Conservation (phyloP, 2,888 invertebrate species). For the Apocheima hispidaria region DNA sequence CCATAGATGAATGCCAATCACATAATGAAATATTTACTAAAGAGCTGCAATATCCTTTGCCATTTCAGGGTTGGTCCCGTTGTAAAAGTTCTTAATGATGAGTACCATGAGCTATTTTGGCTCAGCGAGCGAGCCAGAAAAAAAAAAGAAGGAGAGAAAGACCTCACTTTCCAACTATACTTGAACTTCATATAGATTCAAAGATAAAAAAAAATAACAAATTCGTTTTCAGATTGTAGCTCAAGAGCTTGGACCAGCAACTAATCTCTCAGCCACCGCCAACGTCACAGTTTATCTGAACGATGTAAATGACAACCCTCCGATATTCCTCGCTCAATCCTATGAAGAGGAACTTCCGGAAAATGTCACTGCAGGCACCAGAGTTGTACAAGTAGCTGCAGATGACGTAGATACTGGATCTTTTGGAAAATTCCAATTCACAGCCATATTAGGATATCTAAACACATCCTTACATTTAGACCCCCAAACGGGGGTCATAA, state of each 20-base stretch:
- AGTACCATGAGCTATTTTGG: too few relatives aligned
- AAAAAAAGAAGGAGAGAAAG: not conserved
- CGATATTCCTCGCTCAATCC: constrained; percentile 90
- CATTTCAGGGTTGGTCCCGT: too few relatives aligned
- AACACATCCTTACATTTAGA: constrained; percentile 93
- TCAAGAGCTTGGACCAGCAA: constrained; percentile 91
- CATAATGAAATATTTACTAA: too few relatives aligned
- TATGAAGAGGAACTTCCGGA: constrained; percentile 93
- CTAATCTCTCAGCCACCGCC: constrained; percentile 90
- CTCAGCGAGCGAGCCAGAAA: too few relatives aligned
- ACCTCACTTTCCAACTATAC: too few relatives aligned
- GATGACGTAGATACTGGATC: constrained; percentile 92
- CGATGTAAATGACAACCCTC: constrained; percentile 96
- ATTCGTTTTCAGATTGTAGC: constrained; percentile 88
- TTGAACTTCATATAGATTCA: not conserved
- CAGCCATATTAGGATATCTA: constrained; percentile 91
- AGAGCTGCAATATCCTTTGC: too few relatives aligned
- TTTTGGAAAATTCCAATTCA: constrained; percentile 92
- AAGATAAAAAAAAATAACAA: too few relatives aligned
- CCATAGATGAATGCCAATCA: too few relatives aligned
- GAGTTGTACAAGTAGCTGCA: constrained; percentile 91
- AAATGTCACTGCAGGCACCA: constrained; percentile 91
- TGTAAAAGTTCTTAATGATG: too few relatives aligned
- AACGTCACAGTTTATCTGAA: constrained; percentile 92
- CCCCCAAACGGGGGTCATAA: constrained; percentile 91